Evolutionary conservation across 1,140 invertebrate species (phyloP), one percentile per base, ranked within the genome.

Genomic region (Drosophila suzukii): DNA sequence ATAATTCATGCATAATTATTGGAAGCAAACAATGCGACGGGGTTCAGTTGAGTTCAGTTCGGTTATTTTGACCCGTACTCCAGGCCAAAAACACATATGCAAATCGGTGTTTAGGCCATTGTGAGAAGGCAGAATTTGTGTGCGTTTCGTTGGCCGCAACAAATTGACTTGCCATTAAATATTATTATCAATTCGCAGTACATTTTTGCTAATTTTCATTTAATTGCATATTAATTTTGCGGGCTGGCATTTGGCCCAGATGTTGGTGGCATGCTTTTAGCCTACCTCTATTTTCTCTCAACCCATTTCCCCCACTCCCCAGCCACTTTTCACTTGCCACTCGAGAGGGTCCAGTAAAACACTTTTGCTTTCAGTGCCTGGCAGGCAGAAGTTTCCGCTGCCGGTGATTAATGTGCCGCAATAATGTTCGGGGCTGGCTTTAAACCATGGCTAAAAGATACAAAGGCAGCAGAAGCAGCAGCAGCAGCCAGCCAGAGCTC

Each of bases 221-320:
- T 86, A 83, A 88, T 86, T 88, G 78, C 75, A 82, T 88, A 82
- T 86, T 86, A 72, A 86, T 88, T 83, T 88, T 88, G 53, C 72
- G 63, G 24, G 41, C 41, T 50, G 43, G 54, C 53, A 30, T n/a
- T 67, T 73, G 39, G 51, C 58, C 61, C 50, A 82, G 68, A 55
- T 84, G 57, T 62, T 68, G 49, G 47, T 63, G 58, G 78, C 57
- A 82, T 63, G 82, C 83, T 86, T 75, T 86, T 82, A 88, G 66
- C 30, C 56, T 54, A 36, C 30, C 43, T 11, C 53, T 36, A 53
- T 20, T 12, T n/a, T 8, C 38, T n/a, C n/a, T 34, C 3, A 32
- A 7, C 30, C n/a, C 24, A 2, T 7, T 27, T 4, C 24, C n/a
- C 30, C n/a, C 24, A 2, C 3, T 27, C 11, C 24, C n/a, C 44